Percentiles rank a stretch among this genome's conserved stretches.
Evolutionary conservation across 2,797 vertebrate genomes (phyloP).

Genomic region (Prunella strophiata): DNA sequence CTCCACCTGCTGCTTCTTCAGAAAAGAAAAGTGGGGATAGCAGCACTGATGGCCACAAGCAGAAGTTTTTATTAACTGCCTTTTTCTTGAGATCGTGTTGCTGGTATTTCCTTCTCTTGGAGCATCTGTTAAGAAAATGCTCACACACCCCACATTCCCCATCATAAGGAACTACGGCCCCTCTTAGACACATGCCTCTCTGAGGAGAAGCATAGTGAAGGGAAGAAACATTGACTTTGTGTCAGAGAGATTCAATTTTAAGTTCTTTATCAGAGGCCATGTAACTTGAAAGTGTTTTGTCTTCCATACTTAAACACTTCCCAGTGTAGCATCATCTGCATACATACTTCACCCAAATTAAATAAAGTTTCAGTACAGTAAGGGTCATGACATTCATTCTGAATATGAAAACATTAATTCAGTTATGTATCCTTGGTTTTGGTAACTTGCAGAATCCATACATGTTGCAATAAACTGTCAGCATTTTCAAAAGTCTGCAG

Average conservation of each 20-base stretch:
- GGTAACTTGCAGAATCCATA: background rate
- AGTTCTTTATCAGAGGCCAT: background rate
- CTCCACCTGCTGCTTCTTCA: background rate
- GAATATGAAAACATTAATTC: background rate
- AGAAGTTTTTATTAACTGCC: background rate
- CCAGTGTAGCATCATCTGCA: background rate
- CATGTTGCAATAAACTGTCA: background rate
- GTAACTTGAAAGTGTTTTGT: background rate
- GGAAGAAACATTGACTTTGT: background rate
- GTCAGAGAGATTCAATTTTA: background rate
- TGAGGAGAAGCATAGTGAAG: background rate
- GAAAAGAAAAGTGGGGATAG: background rate
- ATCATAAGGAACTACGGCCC: background rate
- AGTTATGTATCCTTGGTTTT: background rate
- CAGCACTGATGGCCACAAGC: background rate
- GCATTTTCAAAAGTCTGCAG: background rate
- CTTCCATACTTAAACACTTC: background rate
- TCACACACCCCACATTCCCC: fast-evolving
- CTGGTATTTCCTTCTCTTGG: background rate
- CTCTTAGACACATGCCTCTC: background rate
- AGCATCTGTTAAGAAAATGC: background rate
- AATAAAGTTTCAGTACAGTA: background rate
- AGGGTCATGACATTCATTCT: background rate
- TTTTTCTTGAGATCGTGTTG: background rate
- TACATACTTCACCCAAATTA: background rate